Base-by-base conservation (phyloP, 2,888 invertebrate species). In the Eupithecia insigniata region DNA sequence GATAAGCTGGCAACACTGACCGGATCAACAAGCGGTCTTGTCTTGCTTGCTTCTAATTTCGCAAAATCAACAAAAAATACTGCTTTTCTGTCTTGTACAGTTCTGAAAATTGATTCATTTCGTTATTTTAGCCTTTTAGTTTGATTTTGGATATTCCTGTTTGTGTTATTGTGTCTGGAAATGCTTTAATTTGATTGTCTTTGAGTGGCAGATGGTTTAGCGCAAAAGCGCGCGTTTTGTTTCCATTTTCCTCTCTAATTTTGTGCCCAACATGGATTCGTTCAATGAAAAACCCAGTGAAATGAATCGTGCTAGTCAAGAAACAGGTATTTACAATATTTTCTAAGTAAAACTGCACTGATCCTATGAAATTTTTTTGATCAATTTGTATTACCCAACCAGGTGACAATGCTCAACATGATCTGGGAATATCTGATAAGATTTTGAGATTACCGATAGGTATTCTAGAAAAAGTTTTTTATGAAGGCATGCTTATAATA, bases 1-100 rank as follows among this genome's bases (percentile, higher is more conserved):
- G 69, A 22, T 62, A 71, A 7, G 39, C 75, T 89, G 83, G 90
- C 85, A 91, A 88, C 89, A 85, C 84, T 81, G 75, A 80, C 81
- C 87, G 87, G 89, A 92, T 92, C 92, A 92, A 92, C 92, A 92
- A 92, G 92, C 92, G 89, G 89, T 84, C 80, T 82, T 73, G 61
- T 62, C 61, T 34, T 62, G 74, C 70, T 77, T 81, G 79, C 75
- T 74, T 79, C 77, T 81, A 74, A 81, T 81, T 82, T 84, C 73
- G 81, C 79, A 64, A 79, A 78, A 72, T 77, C 72, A 72, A 67
- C 66, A 69, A 70, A 70, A 72, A 82, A 85, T 72, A 79, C 22
- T 14, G 68, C 7, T 72, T 69, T 61, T 70, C 60, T 66, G 67
- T 61, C 64, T 51, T 69, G 30, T 62, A 66, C 51, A 71, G 61